Evolutionary conservation across 2,797 vertebrate genomes (phyloP).

Genomic region (Coranthus polyacanthus): DNA sequence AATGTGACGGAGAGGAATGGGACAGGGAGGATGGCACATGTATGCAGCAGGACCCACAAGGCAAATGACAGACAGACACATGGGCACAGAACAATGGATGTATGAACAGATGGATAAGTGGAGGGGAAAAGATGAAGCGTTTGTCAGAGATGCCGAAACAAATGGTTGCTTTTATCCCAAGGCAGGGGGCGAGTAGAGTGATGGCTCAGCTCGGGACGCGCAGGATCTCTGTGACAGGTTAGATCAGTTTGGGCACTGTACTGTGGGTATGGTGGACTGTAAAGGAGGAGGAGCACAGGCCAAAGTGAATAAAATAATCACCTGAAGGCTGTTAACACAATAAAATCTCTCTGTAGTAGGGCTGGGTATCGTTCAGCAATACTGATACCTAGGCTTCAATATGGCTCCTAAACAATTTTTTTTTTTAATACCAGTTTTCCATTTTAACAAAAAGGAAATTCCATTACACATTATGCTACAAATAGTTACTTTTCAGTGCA

Average conservation of each 20-base stretch:
- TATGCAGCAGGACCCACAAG: constrained; percentile 58
- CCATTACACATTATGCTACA: too few species aligned
- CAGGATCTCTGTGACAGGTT: constrained; percentile 66
- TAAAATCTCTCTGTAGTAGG: constrained; percentile 18
- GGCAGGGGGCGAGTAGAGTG: constrained; percentile 65
- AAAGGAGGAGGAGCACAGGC: constrained; percentile 49
- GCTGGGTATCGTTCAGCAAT: too few species aligned
- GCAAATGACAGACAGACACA: constrained; percentile 75
- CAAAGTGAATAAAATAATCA: constrained; percentile 65
- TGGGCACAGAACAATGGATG: constrained; percentile 61
- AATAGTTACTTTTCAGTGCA: too few species aligned
- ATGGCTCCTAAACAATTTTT: too few species aligned
- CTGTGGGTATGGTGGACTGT: constrained; percentile 54
- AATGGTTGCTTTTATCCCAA: constrained; percentile 80
- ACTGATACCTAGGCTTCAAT: too few species aligned
- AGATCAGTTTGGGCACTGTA: constrained; percentile 62
- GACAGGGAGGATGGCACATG: constrained; percentile 59
- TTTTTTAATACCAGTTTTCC: too few species aligned
- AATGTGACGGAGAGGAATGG: constrained; percentile 48
- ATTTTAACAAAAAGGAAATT: too few species aligned
- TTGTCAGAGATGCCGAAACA: constrained; percentile 82
- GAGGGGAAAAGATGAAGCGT: constrained; percentile 76
- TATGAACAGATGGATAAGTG: constrained; percentile 77
- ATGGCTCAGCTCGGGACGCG: constrained; percentile 62
- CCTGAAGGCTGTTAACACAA: constrained; percentile 46